Conservation (phyloP, 2,888 invertebrate species). For the Caenorhabditis sp. region DNA sequence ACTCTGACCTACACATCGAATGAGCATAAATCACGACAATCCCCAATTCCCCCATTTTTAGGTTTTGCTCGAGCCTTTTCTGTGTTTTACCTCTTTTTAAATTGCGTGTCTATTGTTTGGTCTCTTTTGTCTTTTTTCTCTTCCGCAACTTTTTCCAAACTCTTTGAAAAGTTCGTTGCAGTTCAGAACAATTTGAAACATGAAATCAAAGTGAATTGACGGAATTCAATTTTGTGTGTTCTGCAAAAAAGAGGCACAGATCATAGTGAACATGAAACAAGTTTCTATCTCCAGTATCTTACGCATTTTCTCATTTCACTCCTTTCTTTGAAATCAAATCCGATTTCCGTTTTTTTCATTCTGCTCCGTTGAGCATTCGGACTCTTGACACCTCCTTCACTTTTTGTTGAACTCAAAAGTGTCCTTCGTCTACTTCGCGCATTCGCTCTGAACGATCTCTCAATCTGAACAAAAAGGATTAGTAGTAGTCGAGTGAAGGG, state of each 20-base stretch:
- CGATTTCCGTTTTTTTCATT: constrained; percentile 44
- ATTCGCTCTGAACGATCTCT: constrained; percentile 15
- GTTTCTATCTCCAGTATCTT: constrained; percentile 24
- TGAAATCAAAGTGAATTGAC: constrained; percentile 15
- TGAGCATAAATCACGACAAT: constrained; percentile 26
- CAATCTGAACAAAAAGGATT: constrained; percentile 16
- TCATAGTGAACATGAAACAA: background rate
- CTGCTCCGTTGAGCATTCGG: constrained; percentile 44
- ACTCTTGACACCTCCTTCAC: constrained; percentile 42
- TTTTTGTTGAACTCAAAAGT: constrained; percentile 41
- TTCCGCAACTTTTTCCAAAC: constrained; percentile 4
- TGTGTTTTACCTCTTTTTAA: constrained; percentile 16
- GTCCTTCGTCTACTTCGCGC: background rate
- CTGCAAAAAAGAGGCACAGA: constrained; percentile 15
- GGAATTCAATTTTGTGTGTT: constrained; percentile 7
- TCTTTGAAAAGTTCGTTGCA: background rate
- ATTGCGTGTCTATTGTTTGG: constrained; percentile 39
- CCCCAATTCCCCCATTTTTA: background rate
- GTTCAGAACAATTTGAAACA: constrained; percentile 24
- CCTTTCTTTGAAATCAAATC: constrained; percentile 22
- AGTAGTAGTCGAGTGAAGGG: constrained; percentile 2
- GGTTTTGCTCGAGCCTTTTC: constrained; percentile 26
- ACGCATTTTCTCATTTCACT: constrained; percentile 20
- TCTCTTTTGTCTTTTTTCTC: constrained; percentile 29
- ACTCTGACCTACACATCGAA: constrained; percentile 7